Percentiles rank a stretch among this genome's conserved stretches.
phyloP scores from a whole-genome alignment of 64 coral and sea anemone species.

The Exaiptasia diaphana region DNA sequence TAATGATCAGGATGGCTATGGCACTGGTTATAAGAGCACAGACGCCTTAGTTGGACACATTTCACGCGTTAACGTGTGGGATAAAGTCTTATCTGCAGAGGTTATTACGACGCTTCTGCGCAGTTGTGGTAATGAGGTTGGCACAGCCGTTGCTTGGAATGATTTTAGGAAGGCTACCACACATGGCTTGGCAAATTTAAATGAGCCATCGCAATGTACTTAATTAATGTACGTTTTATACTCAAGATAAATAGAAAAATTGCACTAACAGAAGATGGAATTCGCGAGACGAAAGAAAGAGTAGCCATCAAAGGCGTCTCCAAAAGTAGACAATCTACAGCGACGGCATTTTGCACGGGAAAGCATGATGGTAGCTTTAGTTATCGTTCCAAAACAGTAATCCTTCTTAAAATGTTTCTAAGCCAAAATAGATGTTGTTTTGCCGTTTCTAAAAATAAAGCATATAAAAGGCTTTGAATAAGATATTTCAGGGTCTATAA shows the following conservation, averaged over 20 bases:
- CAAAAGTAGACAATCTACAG: background rate
- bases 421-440: no score
- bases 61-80: constrained; percentile 67
- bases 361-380: no score
- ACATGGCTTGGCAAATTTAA: constrained; percentile 4
- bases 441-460: no score
- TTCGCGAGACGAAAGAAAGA: background rate
- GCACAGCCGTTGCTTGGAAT: constrained; percentile 44
- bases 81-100: constrained; percentile 23
- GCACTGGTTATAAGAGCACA: background rate
- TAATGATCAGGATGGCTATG: constrained; percentile 32
- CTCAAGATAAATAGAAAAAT: background rate
- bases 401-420: no score
- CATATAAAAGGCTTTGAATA: no score
- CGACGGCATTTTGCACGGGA: no score
- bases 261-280: background rate
- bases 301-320: background rate
- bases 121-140: constrained; percentile 58
- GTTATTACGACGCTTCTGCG: constrained; percentile 29
- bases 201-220: constrained; percentile 44
- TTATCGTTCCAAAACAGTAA: no score
- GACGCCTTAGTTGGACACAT: constrained; percentile 55
- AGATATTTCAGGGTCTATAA: no score
- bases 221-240: no score
- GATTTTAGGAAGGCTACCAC: constrained; percentile 13